Conservation (phyloP, 2,888 invertebrate genomes). For the Salpingus planirostris region DNA sequence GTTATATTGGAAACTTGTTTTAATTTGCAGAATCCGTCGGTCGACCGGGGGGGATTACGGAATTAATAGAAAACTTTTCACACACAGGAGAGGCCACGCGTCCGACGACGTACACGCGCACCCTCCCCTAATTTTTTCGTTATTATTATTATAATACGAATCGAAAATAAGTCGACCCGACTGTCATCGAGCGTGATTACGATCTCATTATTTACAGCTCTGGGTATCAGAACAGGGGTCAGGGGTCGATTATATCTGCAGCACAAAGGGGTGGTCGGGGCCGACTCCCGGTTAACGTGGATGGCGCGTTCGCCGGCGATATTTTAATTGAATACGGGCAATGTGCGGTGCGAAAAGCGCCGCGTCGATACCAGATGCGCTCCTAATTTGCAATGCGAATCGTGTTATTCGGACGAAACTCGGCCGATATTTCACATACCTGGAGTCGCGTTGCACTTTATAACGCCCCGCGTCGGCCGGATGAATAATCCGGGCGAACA, state of each 20-base stretch:
- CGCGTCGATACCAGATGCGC: constrained; percentile 14
- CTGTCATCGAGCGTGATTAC: constrained; percentile 9
- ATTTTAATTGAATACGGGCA: constrained; percentile 13
- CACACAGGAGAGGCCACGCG: constrained; percentile 4
- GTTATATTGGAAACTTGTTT: too few species aligned
- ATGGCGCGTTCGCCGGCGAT: constrained; percentile 6
- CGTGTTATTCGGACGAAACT: too few species aligned
- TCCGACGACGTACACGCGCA: too few species aligned
- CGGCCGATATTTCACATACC: constrained; percentile 19
- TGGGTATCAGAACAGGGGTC: constrained; percentile 14
- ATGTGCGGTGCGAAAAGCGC: too few species aligned
- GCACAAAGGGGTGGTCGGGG: constrained; percentile 10
- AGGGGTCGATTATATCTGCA: constrained; percentile 21
- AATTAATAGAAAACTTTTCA: constrained; percentile 10
- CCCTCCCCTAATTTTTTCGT: too few species aligned
- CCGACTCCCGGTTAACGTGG: constrained; percentile 9
- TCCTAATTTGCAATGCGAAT: constrained; percentile 19
- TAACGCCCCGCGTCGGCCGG: constrained; percentile 14
- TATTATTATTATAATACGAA: constrained; percentile 4
- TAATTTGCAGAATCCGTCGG: too few species aligned
- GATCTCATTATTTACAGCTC: constrained; percentile 12
- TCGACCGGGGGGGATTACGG: constrained; percentile 7
- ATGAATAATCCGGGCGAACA: too few species aligned
- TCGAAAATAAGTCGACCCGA: constrained; percentile 8
- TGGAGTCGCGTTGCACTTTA: constrained; percentile 8